Evolutionary conservation across 1,140 invertebrate species (phyloP).

Genomic region (Cotesia vestalis): DNA sequence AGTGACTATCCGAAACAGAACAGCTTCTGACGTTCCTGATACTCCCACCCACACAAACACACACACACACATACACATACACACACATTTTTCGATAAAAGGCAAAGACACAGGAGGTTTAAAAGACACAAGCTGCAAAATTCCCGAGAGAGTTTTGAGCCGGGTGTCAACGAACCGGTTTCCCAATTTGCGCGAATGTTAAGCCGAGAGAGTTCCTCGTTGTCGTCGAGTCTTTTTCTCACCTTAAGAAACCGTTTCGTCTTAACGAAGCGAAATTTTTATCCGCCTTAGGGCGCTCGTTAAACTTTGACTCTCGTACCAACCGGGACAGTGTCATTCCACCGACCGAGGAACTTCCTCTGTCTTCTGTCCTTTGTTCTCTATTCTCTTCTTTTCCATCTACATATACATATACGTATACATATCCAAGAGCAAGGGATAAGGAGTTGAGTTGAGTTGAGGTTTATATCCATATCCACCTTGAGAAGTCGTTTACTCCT

Average conservation of each 20-base stretch:
- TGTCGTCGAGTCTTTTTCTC: conserved; percentile 30
- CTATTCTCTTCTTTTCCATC: neutral
- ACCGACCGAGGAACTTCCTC: conserved; percentile 29
- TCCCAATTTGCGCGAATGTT: conserved; percentile 32
- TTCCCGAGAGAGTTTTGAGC: conserved; percentile 9
- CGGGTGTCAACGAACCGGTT: conserved; percentile 30
- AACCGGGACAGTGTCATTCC: conserved; percentile 30
- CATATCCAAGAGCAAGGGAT: too few species aligned
- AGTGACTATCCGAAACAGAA: too few species aligned
- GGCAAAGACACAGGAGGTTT: neutral
- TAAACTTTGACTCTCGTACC: conserved; percentile 35
- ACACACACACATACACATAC: too few species aligned
- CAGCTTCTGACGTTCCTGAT: too few species aligned
- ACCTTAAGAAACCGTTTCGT: conserved; percentile 24
- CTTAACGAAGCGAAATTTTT: conserved; percentile 39
- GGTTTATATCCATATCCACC: neutral
- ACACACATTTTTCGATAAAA: too few species aligned
- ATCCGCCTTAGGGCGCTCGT: conserved; percentile 37
- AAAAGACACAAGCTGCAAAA: neutral
- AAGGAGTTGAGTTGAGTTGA: too few species aligned
- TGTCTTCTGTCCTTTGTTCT: neutral
- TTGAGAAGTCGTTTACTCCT: conserved; percentile 19
- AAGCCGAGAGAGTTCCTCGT: neutral
- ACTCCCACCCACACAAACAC: too few species aligned
- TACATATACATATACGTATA: neutral